Base-by-base conservation (phyloP, 2,888 invertebrate genomes). In the Autographa pulchrina region DNA sequence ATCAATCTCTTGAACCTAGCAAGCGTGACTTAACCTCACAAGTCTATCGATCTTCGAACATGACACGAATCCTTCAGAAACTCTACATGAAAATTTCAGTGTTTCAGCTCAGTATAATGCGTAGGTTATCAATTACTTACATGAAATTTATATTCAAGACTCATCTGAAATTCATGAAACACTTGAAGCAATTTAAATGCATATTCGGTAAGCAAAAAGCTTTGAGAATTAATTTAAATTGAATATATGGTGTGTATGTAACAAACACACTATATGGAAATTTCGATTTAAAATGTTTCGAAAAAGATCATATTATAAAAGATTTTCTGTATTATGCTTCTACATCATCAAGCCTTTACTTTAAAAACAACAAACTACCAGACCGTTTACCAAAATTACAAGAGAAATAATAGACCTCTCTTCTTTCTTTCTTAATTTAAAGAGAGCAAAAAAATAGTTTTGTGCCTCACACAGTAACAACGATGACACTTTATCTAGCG, bases 111-210 rank as follows among this genome's bases (percentile, higher is more conserved):
- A 43, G 62, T 62, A 16, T 9, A 43, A 32, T 64, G n/a, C 14
- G 32, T 56, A 11, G 16, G n/a, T 14, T 64, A 38, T 25, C 38
- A 64, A 14, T 31, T 63, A 18, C 56, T 52, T 52, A 54, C 43
- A 43, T 43, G 43, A n/a, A 54, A 54, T 54, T 54, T 54, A 16
- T 43, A 14, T 68, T 16, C 4, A 52, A 66, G 38, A 13, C 20
- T 11, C 11, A 18, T 38, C 48, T 31, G 35, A 7, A 8, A 62
- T 69, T 62, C 56, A 62, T 56, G 31, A 38, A 64, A 64, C 18
- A 16, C 16, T 41, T 25, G 18, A 64, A 48, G 31, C 31, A 31
- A 56, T 56, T 56, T 38, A 16, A 56, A 56, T 56, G 11, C 38
- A 38, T 54, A 18, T 56, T 63, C 32, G 20, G 35, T 31, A 20